Conservation (phyloP, 2,113 vertebrate species). For the Dolichotis patagonum region DNA sequence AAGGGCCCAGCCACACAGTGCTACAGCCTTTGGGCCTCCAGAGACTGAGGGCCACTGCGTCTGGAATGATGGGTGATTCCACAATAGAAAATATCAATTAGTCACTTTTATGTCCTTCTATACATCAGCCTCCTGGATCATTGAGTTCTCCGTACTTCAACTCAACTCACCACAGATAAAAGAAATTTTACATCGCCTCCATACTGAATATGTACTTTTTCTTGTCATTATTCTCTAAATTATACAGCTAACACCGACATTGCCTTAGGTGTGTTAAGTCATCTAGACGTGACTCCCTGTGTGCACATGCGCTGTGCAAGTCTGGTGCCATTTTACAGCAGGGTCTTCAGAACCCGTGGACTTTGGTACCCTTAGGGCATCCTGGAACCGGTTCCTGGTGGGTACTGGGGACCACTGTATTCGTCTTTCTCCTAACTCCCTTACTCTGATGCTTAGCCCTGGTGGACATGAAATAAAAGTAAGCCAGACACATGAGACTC, state of each 20-base stretch:
- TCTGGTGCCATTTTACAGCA: neutral
- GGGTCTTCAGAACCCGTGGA: neutral
- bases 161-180: neutral
- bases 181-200: neutral
- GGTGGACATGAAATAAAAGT: neutral
- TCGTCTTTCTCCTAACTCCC: neutral
- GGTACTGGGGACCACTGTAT: neutral
- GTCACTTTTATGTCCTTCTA: neutral
- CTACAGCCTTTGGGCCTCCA: neutral
- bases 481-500: neutral
- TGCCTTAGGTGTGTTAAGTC: too few species aligned
- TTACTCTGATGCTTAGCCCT: neutral
- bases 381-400: neutral
- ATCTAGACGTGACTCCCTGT: neutral
- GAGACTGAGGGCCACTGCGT: neutral
- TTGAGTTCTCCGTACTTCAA: neutral
- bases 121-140: neutral
- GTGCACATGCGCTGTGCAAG: neutral
- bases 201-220: neutral
- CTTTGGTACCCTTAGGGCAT: neutral
- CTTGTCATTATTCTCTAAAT: neutral
- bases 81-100: rapidly evolving
- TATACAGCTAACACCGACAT: neutral
- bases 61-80: neutral
- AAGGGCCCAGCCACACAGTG: neutral